These are phyloP conservation scores for Gadopsis marmoratus DNA, from an alignment of 2,797 vertebrate species.

Conservation along the genomic window DNA sequence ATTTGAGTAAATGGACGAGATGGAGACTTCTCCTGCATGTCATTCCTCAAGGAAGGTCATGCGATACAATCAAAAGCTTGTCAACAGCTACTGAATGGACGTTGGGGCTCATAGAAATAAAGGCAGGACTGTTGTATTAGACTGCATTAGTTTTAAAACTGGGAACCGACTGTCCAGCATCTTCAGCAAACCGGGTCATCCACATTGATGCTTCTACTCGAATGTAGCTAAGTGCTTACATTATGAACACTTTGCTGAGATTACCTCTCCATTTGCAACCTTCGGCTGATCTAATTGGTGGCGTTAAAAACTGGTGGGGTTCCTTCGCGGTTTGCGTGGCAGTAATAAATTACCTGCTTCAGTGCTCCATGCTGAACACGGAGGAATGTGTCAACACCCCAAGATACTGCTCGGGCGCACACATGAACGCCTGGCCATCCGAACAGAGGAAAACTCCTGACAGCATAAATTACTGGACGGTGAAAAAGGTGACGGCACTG, in stretches of 20 bases:
- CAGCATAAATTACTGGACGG: slow-evolving; percentile 76
- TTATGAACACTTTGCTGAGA: slow-evolving; percentile 19
- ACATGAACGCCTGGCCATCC: slow-evolving; percentile 64
- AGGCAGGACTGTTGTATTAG: neutral
- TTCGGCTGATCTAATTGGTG: slow-evolving; percentile 49
- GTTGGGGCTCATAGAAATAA: neutral
- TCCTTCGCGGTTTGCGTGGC: slow-evolving; percentile 52
- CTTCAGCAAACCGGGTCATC: neutral
- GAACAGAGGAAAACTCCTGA: slow-evolving; percentile 72
- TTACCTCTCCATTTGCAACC: slow-evolving; percentile 14
- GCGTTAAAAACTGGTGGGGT: slow-evolving; percentile 48
- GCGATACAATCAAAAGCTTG: neutral
- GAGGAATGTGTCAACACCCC: slow-evolving; percentile 70
- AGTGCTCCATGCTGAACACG: slow-evolving; percentile 64
- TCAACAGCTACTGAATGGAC: neutral
- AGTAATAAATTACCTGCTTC: slow-evolving; percentile 72
- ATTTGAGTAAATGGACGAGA: neutral
- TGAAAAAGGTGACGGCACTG: slow-evolving; percentile 71
- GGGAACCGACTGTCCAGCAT: neutral
- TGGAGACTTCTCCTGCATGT: neutral
- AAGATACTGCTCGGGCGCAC: slow-evolving; percentile 66
- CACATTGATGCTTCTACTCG: slow-evolving; percentile 1
- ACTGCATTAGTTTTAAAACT: neutral
- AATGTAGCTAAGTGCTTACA: slow-evolving; percentile 5
- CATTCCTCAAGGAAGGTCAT: neutral